These are phyloP conservation scores for Trematomus bernacchii DNA, from an alignment of 2,797 vertebrate genomes.

Conservation along the genomic window DNA sequence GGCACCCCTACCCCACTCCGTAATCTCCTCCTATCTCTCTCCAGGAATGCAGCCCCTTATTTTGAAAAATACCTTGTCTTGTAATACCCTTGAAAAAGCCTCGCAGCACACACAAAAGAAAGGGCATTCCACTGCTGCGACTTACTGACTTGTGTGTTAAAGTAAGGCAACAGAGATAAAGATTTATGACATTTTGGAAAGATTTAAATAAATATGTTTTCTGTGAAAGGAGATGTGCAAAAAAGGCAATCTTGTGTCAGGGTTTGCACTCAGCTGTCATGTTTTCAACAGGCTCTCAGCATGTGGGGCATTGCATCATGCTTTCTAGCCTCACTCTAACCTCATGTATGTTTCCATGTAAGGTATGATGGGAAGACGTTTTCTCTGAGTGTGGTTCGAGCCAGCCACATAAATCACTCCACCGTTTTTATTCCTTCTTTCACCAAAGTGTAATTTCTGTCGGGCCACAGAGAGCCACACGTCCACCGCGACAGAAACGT, in stretches of 20 bases:
- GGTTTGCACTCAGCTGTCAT: constrained; percentile 66
- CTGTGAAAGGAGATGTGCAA: constrained; percentile 39
- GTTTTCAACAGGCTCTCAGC: constrained; percentile 57
- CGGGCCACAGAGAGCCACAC: constrained; percentile 49
- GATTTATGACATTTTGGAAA: constrained; percentile 66
- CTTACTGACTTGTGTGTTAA: constrained; percentile 74
- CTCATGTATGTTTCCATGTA: constrained; percentile 81
- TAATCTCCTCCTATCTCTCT: constrained; percentile 84
- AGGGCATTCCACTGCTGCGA: constrained; percentile 71
- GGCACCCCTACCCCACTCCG: constrained; percentile 51
- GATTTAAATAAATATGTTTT: constrained; percentile 73
- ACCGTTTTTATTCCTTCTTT: constrained; percentile 55
- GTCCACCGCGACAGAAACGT: constrained; percentile 35
- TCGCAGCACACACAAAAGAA: constrained; percentile 60
- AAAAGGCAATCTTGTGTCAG: constrained; percentile 57
- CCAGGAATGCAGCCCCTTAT: constrained; percentile 83
- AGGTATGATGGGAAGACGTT: constrained; percentile 77
- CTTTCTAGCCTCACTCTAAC: constrained; percentile 58
- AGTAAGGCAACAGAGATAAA: constrained; percentile 69
- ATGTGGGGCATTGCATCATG: constrained; percentile 76
- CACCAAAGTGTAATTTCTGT: constrained; percentile 63
- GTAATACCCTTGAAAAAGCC: constrained; percentile 84
- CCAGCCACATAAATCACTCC: constrained; percentile 78
- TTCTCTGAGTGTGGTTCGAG: constrained; percentile 64
- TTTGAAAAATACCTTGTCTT: constrained; percentile 84